These are phyloP conservation scores for Sebastes iracundus DNA, from an alignment of 2,797 vertebrate species.

Conservation along the genomic window DNA sequence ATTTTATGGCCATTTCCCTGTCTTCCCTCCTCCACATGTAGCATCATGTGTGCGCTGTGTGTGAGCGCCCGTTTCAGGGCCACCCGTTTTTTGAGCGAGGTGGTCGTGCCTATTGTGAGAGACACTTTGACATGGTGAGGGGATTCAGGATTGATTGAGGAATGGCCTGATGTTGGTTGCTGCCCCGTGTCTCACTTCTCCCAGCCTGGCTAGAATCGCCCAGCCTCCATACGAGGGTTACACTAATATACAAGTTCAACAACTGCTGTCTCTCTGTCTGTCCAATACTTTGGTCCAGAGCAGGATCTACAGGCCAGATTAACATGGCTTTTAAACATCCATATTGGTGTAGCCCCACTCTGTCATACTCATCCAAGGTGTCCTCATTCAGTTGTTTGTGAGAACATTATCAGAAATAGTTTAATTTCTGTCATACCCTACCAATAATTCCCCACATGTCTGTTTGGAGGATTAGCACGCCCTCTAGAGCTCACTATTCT, in stretches of 20 bases:
- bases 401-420: background rate
- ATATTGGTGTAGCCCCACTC: background rate
- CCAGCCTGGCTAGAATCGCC: conserved; percentile 28
- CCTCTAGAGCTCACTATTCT: conserved; percentile 1
- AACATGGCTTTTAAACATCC: background rate
- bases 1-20: background rate
- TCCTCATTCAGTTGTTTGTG: background rate
- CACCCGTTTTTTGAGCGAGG: conserved; percentile 78
- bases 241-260: background rate
- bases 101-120: conserved; percentile 81
- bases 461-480: background rate
- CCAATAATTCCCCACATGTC: background rate
- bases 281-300: background rate
- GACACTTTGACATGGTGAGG: conserved; percentile 84
- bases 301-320: background rate
- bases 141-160: conserved; percentile 3
- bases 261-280: background rate
- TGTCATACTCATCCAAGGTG: background rate
- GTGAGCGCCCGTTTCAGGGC: conserved; percentile 82
- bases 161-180: conserved; percentile 28
- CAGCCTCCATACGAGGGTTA: conserved; percentile 14
- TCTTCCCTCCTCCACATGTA: conserved; percentile 59
- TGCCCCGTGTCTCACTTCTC: conserved; percentile 1
- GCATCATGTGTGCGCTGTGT: conserved; percentile 87
- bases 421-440: background rate